Evolutionary conservation across 2,113 vertebrate species (phyloP).

Genomic region (Chamaetylas fuelleborni): DNA sequence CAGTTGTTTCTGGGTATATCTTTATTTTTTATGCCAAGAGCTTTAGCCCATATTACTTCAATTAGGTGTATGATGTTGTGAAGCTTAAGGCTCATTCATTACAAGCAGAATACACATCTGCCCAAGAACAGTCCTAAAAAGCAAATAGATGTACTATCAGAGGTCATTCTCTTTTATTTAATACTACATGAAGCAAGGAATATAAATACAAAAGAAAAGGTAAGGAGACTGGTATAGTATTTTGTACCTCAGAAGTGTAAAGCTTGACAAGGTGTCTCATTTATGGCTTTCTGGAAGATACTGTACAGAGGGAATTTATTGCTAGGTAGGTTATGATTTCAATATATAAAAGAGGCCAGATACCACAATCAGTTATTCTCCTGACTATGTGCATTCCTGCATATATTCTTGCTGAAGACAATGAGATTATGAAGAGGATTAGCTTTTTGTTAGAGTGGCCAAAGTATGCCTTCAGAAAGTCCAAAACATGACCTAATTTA

Average conservation of each 20-base stretch:
- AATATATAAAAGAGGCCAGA: constrained; percentile 12
- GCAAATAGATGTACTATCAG: not conserved
- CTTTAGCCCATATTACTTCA: not conserved
- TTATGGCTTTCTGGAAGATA: constrained; percentile 38
- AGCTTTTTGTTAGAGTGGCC: constrained; percentile 22
- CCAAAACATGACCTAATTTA: constrained; percentile 63
- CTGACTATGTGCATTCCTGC: constrained; percentile 8
- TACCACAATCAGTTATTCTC: constrained; percentile 2
- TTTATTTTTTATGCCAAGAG: constrained; percentile 1
- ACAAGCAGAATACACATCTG: not conserved
- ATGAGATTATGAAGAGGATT: constrained; percentile 32
- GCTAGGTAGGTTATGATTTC: not conserved
- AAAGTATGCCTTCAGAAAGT: constrained; percentile 23
- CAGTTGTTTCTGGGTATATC: not conserved
- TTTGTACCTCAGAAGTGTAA: constrained; percentile 29
- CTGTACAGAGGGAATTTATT: constrained; percentile 27
- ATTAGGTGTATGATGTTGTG: not conserved
- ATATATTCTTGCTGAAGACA: constrained; percentile 29
- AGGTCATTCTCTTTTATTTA: not conserved
- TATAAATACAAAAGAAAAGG: constrained; percentile 11
- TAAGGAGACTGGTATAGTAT: not conserved
- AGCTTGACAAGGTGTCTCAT: constrained; percentile 55
- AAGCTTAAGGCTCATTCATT: not conserved
- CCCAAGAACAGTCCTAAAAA: not conserved
- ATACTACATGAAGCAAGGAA: not conserved